Evolutionary conservation across 2,888 invertebrate species (phyloP), one percentile per base, ranked within the genome.

Genomic region (Lymantria dispar): DNA sequence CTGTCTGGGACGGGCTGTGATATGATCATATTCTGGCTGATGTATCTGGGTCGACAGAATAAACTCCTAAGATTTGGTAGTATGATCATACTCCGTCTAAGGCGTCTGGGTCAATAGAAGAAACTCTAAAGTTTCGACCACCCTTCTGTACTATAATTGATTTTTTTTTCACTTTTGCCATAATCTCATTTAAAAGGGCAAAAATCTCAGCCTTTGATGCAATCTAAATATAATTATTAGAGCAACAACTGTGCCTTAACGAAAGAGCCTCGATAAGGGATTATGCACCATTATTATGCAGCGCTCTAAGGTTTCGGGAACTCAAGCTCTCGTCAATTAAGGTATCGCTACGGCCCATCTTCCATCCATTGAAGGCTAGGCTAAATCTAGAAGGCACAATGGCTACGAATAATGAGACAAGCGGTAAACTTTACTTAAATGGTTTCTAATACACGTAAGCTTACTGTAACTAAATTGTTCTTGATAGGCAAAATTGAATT

Each of bases 281-380:
- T 86, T 88, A 88, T 87, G 76, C 85, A 70, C 80, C 86, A 87
- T 87, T 88, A 90, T 90, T 90, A 90, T 88, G 82, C 89, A 84
- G 82, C 77, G 78, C 74, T 80, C 81, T 88, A 77, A 81, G 87
- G 89, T 89, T 90, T 90, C 85, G 86, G 90, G 83, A 83, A 86
- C 82, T 80, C 78, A 78, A 79, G 74, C 79, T 77, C 86, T 89
- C 87, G 85, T 89, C 90, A 90, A 91, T 91, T 90, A 91, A 90
- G 86, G 84, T 90, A 91, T 90, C 91, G 81, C 63, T 64, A 60
- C 64, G 72, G 69, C 84, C 78, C 85, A 90, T 90, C 90, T 87
- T 81, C 83, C 66, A 76, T 74, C 82, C 80, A 82, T 80, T 79
- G 73, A 79, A 68, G 22, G 55, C 74, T 76, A 67, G 60, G 52